phyloP scores from a whole-genome alignment of 2,888 invertebrate species.

The Abrostola triplasia region DNA sequence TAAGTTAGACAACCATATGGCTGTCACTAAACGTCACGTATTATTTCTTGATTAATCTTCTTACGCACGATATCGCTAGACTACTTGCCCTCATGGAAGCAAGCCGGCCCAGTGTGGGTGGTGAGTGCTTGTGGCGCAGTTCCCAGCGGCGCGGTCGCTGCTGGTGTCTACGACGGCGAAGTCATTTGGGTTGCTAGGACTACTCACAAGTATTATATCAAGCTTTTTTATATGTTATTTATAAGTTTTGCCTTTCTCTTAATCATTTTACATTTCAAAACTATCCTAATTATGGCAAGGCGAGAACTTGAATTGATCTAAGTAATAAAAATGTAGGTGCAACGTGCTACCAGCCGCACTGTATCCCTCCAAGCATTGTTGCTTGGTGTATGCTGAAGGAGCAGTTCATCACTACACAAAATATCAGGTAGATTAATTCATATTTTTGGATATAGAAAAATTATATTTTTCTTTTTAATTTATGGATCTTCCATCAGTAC shows the following conservation, averaged over 20 bases:
- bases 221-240: neutral
- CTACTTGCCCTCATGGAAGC: conserved; percentile 71
- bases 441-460: too few species aligned
- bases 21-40: too few species aligned
- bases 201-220: conserved; percentile 71
- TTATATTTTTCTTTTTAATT: too few species aligned
- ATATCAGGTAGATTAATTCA: conserved; percentile 71
- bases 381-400: conserved; percentile 76
- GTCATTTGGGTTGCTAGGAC: conserved; percentile 79
- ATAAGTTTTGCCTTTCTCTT: neutral
- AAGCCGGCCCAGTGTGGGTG: conserved; percentile 79
- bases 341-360: conserved; percentile 78
- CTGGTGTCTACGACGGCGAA: conserved; percentile 73
- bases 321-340: too few species aligned
- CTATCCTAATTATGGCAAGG: too few species aligned
- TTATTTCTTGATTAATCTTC: too few species aligned
- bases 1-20: too few species aligned
- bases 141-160: conserved; percentile 81
- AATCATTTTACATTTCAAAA: conserved; percentile 4
- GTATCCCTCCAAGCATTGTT: conserved; percentile 79
- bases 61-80: conserved; percentile 54
- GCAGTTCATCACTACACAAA: conserved; percentile 74
- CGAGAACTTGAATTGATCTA: too few species aligned
- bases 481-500: too few species aligned
- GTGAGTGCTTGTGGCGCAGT: conserved; percentile 82